Base-by-base conservation (phyloP, 2,113 vertebrate species). In the Opisthocomus hoazin region DNA sequence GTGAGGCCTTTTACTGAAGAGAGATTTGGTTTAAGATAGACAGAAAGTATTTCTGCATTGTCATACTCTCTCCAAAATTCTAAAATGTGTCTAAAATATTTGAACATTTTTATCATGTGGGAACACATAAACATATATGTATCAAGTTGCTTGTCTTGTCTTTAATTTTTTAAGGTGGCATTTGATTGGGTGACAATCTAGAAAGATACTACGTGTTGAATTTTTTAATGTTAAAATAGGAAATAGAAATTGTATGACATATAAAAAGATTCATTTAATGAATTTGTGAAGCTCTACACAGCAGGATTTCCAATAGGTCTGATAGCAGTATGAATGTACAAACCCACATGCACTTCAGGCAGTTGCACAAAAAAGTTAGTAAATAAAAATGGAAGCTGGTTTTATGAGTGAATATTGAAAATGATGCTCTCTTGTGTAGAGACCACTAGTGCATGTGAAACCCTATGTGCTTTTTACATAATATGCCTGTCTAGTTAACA, bases 381-480 rank as follows among this genome's bases (percentile, higher is more conserved):
- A 91, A 94, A 91, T 85, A 84, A 80, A 95, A 94, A 58, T 77
- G 92, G 85, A 92, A 86, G 37, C 26, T 78, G 71, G 46, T 77
- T 94, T 95, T 93, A 84, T 89, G 88, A 95, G 60, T 86, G 94
- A 95, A 58, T 93, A 86, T 75, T 93, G 94, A 66, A 95, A 95
- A 96, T 92, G 87, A 96, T 96, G 96, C 94, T 96, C 93, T 97
- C 94, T 96, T 96, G 88, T 92, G 88, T 87, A 91, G 87, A 92
- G 92, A 96, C 93, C 96, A 96, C 80, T 95, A 95, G 90, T 96
- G 86, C 87, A 93, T 96, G 85, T 95, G 93, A 94, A 97, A 92
- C 75, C 75, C 96, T 97, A 90, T 94, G 93, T 95, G 90, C 85
- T 96, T 97, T 97, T 97, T 96, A 97, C 94, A 96, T 97, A 97